Evolutionary conservation across 2,113 vertebrate genomes (phyloP).

Genomic region (Spheniscus mendiculus): DNA sequence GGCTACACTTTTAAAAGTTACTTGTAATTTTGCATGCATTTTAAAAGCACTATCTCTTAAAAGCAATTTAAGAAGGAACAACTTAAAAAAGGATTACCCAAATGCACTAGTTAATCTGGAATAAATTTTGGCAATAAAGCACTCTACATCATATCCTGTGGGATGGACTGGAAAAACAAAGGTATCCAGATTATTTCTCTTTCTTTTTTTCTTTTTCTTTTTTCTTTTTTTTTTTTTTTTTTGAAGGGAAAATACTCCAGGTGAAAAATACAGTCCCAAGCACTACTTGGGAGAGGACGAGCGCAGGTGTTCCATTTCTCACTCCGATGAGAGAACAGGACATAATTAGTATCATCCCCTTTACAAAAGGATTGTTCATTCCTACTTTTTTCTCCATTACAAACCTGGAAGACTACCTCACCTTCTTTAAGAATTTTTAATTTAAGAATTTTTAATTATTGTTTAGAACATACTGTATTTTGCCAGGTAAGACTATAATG

Average conservation of each 20-base stretch:
- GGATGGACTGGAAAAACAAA: background rate
- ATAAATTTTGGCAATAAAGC: background rate
- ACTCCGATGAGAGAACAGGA: background rate
- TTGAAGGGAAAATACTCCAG: background rate
- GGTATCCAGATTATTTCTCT: background rate
- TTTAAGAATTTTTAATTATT: conserved; percentile 47
- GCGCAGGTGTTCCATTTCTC: conserved; percentile 39
- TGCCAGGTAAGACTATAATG: conserved; percentile 28
- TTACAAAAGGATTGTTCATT: conserved; percentile 38
- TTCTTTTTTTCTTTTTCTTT: background rate
- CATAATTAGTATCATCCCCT: background rate
- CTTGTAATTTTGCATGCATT: background rate
- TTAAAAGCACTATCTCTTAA: background rate
- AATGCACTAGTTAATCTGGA: background rate
- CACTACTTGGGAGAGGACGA: background rate
- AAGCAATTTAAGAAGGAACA: background rate
- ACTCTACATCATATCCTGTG: background rate
- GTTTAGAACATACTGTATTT: conserved; percentile 50
- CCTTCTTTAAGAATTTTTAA: conserved; percentile 40
- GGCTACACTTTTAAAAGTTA: background rate
- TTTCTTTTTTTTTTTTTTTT: background rate
- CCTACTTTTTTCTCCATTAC: background rate
- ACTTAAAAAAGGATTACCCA: background rate
- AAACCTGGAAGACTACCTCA: conserved; percentile 23
- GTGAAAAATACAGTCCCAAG: background rate